Evolutionary conservation across 2,797 vertebrate species (phyloP).

Genomic region (Typhlichthys eigenmanni): DNA sequence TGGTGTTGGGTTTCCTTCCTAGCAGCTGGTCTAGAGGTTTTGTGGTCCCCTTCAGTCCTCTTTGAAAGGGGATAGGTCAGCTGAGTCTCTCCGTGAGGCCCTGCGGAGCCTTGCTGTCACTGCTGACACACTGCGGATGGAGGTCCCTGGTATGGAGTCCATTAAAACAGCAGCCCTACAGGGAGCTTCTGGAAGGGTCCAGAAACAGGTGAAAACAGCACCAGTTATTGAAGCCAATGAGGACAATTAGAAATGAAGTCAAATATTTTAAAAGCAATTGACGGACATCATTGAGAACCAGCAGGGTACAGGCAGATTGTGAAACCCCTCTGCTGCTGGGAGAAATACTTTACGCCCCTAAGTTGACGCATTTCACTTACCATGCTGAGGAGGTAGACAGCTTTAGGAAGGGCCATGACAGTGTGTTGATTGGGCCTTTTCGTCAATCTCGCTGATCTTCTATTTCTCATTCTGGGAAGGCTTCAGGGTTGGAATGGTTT

Average conservation of each 20-base stretch:
- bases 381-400: conserved; percentile 56
- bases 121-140: conserved; percentile 28
- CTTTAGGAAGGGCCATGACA: conserved; percentile 64
- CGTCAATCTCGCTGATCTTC: conserved; percentile 61
- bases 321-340: conserved; percentile 37
- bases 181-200: conserved; percentile 46
- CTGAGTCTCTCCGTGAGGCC: conserved; percentile 58
- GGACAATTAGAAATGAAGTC: conserved; percentile 36
- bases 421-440: conserved; percentile 74
- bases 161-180: conserved; percentile 29
- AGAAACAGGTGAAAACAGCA: too few species aligned
- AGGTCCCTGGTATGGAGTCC: conserved; percentile 23
- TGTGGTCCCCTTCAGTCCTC: conserved; percentile 54
- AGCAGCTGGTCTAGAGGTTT: conserved; percentile 64
- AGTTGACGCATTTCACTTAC: conserved; percentile 34
- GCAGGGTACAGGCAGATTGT: conserved; percentile 11
- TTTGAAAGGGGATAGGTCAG: conserved; percentile 71
- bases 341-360: conserved; percentile 15
- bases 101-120: conserved; percentile 39
- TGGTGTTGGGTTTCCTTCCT: conserved; percentile 69
- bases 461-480: conserved; percentile 63
- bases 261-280: conserved; percentile 40
- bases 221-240: conserved; percentile 27
- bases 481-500: conserved; percentile 64
- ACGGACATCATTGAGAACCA: conserved; percentile 28